Evolutionary conservation across 2,113 vertebrate genomes (phyloP).

Genomic region (Ailurus styani): DNA sequence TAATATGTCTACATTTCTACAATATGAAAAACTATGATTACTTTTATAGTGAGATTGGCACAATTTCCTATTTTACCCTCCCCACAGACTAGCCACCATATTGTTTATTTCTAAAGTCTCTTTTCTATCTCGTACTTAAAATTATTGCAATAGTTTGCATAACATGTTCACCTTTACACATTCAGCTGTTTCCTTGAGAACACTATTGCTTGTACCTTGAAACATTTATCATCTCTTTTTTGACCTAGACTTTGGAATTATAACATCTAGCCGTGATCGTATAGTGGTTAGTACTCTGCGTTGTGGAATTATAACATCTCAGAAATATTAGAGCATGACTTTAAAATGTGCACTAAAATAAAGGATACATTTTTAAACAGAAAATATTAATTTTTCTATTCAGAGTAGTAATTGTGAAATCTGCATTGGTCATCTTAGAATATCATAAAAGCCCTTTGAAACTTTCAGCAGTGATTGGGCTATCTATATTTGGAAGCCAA

Average conservation of each 20-base stretch:
- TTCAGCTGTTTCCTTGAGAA: neutral
- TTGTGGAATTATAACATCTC: neutral
- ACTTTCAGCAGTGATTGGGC: neutral
- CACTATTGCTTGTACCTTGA: neutral
- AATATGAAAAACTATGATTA: neutral
- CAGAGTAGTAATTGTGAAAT: neutral
- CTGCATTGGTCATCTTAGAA: neutral
- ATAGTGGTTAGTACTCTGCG: too few species aligned
- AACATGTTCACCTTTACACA: neutral
- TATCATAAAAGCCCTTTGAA: neutral
- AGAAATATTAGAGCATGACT: neutral
- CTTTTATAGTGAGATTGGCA: neutral
- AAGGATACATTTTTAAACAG: neutral
- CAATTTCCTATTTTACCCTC: neutral
- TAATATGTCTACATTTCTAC: neutral
- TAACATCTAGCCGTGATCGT: too few species aligned
- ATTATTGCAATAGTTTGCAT: neutral
- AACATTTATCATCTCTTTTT: neutral
- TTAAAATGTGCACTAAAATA: neutral
- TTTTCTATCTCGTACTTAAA: neutral
- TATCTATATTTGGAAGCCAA: neutral
- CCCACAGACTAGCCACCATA: neutral
- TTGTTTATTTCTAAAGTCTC: neutral
- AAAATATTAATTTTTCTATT: neutral
- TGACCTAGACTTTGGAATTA: neutral